Evolutionary conservation across 2,888 invertebrate species (phyloP).

Genomic region (Rhogogaster chlorosoma): DNA sequence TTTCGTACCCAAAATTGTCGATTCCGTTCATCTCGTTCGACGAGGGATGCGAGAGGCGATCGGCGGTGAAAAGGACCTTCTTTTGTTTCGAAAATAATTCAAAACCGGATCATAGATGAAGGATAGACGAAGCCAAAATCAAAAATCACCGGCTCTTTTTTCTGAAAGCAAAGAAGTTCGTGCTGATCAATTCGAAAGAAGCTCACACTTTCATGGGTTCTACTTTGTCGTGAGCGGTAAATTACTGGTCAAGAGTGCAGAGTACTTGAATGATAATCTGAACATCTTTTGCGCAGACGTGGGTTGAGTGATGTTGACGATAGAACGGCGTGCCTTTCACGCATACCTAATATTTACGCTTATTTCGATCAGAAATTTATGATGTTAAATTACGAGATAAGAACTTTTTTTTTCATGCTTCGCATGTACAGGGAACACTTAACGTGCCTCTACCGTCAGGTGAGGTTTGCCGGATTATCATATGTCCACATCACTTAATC

Average conservation of each 20-base stretch:
- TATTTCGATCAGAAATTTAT: conserved; percentile 6
- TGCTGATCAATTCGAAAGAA: too few relatives aligned
- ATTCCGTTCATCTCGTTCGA: conserved; percentile 3
- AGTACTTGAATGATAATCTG: neutral
- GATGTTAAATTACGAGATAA: conserved; percentile 30
- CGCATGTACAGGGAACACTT: neutral
- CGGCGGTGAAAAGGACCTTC: neutral
- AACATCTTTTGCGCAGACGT: neutral
- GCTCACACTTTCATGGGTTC: too few relatives aligned
- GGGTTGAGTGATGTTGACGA: neutral
- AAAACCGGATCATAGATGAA: neutral
- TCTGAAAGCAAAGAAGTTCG: too few relatives aligned
- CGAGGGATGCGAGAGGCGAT: neutral
- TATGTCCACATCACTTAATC: conserved; percentile 13
- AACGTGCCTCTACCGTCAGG: neutral
- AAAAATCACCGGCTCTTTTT: too few relatives aligned
- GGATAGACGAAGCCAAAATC: too few relatives aligned
- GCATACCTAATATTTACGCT: neutral
- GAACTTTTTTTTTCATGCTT: neutral
- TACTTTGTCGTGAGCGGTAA: neutral
- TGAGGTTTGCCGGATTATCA: neutral
- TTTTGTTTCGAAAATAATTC: neutral
- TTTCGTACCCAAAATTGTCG: conserved; percentile 24
- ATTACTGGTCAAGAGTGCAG: neutral
- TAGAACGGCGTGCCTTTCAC: neutral